These are phyloP conservation scores for Balearica regulorum DNA, from an alignment of 2,797 vertebrate genomes.

Conservation along the genomic window DNA sequence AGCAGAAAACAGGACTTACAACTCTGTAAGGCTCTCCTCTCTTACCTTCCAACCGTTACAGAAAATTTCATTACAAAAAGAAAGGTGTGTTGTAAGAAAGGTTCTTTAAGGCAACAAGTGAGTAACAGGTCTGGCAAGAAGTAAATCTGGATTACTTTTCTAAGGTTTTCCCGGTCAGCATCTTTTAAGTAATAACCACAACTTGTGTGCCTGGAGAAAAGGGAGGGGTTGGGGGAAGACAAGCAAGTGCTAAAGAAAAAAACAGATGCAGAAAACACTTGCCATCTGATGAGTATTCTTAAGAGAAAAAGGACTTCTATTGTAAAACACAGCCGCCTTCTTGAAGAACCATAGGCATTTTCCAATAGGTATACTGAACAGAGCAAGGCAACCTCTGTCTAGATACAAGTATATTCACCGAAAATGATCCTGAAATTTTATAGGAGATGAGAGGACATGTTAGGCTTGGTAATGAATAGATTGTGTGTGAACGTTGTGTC, in stretches of 20 bases:
- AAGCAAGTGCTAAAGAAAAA: background rate
- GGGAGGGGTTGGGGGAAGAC: background rate
- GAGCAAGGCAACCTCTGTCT: background rate
- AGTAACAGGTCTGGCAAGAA: background rate
- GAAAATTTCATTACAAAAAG: background rate
- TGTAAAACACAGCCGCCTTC: background rate
- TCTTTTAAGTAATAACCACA: background rate
- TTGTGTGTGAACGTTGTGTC: background rate
- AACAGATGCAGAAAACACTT: background rate
- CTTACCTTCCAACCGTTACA: background rate
- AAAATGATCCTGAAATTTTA: background rate
- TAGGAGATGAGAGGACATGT: background rate
- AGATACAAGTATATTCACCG: background rate
- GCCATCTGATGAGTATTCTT: background rate
- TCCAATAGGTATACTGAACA: background rate
- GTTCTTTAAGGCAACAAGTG: background rate
- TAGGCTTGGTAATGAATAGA: background rate
- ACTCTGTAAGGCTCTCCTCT: background rate
- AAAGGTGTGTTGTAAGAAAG: background rate
- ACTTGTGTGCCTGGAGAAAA: background rate
- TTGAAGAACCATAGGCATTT: background rate
- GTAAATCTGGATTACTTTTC: background rate
- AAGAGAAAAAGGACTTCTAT: background rate
- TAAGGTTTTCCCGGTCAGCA: background rate
- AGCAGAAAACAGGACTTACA: background rate